These are phyloP conservation scores for Tadarida brasiliensis DNA, from an alignment of 2,797 vertebrate species.

Conservation along the genomic window DNA sequence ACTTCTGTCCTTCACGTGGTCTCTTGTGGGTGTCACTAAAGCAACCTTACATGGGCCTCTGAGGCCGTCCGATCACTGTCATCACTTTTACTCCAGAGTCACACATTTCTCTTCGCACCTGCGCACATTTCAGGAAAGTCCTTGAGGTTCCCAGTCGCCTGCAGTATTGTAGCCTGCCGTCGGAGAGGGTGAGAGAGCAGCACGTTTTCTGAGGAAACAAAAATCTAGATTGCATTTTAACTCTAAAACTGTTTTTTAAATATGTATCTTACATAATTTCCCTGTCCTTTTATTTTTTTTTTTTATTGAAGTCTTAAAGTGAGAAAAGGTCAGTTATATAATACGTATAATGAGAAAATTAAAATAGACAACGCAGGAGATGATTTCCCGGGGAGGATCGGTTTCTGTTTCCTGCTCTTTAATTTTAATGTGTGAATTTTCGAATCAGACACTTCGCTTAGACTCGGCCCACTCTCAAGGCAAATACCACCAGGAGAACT, in stretches of 20 bases:
- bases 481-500: not conserved
- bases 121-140: not conserved
- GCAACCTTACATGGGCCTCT: not conserved
- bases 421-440: constrained; percentile 29
- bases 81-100: constrained; percentile 18
- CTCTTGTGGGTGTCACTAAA: not conserved
- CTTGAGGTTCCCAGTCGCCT: not conserved
- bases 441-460: not conserved
- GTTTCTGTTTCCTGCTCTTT: constrained; percentile 17
- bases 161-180: not conserved
- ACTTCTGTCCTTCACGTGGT: not conserved
- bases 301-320: not conserved
- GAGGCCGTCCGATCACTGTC: not conserved
- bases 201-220: not conserved
- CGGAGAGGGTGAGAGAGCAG: not conserved
- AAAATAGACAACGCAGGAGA: constrained; percentile 35
- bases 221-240: not conserved
- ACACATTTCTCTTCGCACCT: not conserved
- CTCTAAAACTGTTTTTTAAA: not conserved
- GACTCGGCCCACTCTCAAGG: not conserved
- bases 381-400: not conserved
- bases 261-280: not conserved
- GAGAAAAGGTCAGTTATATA: not conserved
- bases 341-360: not conserved
- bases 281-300: not conserved